These are phyloP conservation scores for Drosophila subquinaria DNA, from an alignment of 2,888 invertebrate species.

Conservation along the genomic window DNA sequence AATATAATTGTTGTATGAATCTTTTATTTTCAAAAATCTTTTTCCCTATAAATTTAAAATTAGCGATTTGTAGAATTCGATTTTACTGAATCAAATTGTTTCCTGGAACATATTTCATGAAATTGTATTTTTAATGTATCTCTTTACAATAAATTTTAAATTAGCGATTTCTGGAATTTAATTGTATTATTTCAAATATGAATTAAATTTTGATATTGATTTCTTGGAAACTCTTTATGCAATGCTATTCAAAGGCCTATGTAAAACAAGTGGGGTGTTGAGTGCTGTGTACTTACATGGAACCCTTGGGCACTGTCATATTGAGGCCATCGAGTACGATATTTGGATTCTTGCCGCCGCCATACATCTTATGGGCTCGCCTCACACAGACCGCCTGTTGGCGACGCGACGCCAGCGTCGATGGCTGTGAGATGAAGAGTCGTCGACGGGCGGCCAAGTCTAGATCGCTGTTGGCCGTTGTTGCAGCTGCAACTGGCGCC, in stretches of 20 bases:
- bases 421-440: constrained; percentile 88
- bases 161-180: too few species aligned
- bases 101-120: too few species aligned
- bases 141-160: too few species aligned
- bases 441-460: constrained; percentile 87
- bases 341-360: constrained; percentile 91
- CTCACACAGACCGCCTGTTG: constrained; percentile 94
- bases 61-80: too few species aligned
- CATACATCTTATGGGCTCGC: constrained; percentile 93
- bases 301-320: constrained; percentile 96
- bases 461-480: constrained; percentile 83
- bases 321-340: constrained; percentile 94
- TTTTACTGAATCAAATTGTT: too few species aligned
- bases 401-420: constrained; percentile 90
- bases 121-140: too few species aligned
- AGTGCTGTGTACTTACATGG: constrained; percentile 89
- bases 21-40: too few species aligned
- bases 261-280: background rate
- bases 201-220: too few species aligned
- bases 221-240: background rate
- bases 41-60: too few species aligned
- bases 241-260: background rate
- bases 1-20: too few species aligned
- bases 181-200: too few species aligned
- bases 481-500: constrained; percentile 67